Evolutionary conservation across 2,797 vertebrate species (phyloP).

Genomic region (Lagocephalus sceleratus): DNA sequence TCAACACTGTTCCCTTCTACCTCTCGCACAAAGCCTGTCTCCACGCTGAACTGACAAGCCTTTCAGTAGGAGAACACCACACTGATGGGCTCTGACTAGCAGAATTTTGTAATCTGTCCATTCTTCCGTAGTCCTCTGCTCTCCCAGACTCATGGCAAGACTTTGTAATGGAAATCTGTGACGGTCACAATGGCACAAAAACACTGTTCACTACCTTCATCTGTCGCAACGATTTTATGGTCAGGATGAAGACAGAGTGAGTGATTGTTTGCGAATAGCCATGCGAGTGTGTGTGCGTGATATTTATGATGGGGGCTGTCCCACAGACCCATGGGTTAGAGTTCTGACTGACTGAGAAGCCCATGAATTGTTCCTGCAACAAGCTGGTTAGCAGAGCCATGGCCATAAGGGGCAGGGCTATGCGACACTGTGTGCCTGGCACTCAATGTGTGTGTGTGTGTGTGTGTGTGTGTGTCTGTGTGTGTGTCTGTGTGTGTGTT

Average conservation of each 20-base stretch:
- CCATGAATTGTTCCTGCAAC: constrained; percentile 59
- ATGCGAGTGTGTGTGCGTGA: constrained; percentile 31
- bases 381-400: constrained; percentile 51
- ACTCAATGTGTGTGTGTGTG: not conserved
- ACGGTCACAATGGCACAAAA: constrained; percentile 67
- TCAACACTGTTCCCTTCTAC: constrained; percentile 47
- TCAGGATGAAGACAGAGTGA: constrained; percentile 47
- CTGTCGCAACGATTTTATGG: constrained; percentile 70
- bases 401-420: constrained; percentile 38
- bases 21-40: constrained; percentile 59
- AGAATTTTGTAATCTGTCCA: constrained; percentile 68
- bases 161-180: constrained; percentile 78
- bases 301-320: constrained; percentile 61
- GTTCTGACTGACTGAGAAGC: constrained; percentile 65
- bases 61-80: constrained; percentile 60
- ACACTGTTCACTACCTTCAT: constrained; percentile 71
- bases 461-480: constrained; percentile 1
- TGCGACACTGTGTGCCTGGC: constrained; percentile 18
- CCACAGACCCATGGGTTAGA: constrained; percentile 59
- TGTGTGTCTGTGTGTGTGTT: constrained; percentile 10
- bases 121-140: constrained; percentile 61
- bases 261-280: constrained; percentile 15
- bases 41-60: constrained; percentile 60
- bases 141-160: constrained; percentile 65
- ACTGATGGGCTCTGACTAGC: constrained; percentile 67